phyloP scores from a whole-genome alignment of 2,113 vertebrate genomes.

The Chauna torquata region DNA sequence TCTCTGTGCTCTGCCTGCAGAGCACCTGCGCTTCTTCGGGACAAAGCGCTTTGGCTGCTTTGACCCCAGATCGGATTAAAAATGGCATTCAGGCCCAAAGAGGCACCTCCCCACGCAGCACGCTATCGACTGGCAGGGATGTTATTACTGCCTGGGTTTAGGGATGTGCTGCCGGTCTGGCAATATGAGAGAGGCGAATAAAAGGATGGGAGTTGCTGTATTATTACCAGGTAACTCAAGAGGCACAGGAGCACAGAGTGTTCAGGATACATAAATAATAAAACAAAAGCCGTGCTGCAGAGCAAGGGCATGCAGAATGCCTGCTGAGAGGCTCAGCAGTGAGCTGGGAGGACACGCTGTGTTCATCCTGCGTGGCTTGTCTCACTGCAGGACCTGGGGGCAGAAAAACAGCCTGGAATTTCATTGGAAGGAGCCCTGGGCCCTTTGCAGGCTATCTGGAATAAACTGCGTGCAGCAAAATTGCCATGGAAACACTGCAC shows the following conservation, averaged over 20 bases:
- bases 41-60: neutral
- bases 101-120: neutral
- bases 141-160: neutral
- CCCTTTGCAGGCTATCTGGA: neutral
- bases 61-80: neutral
- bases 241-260: neutral
- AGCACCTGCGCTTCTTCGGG: rapidly evolving
- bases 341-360: neutral
- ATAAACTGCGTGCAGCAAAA: neutral
- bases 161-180: neutral
- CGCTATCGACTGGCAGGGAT: neutral
- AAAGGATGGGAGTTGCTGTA: neutral
- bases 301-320: rapidly evolving
- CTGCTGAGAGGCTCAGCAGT: neutral
- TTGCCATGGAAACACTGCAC: neutral
- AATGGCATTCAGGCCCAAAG: neutral
- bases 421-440: neutral
- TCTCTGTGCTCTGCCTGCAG: neutral
- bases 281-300: neutral
- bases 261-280: neutral
- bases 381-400: neutral
- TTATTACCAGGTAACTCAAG: neutral
- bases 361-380: rapidly evolving
- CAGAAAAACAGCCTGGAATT: neutral
- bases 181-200: neutral